Conservation (phyloP, 1,140 invertebrate species). For the Macrobrachium nipponense region DNA sequence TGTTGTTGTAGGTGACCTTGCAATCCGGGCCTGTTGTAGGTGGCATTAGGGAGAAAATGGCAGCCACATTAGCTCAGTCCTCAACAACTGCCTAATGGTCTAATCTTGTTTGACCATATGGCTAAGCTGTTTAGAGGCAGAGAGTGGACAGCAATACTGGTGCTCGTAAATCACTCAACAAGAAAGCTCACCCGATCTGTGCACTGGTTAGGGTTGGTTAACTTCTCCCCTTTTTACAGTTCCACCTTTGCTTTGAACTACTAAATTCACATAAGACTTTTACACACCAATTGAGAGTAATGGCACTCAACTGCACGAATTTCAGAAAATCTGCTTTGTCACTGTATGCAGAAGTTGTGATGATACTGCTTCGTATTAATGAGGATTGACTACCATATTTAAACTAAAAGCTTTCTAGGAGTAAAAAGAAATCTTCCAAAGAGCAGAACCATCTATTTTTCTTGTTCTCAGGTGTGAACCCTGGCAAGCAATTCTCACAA, state of each 20-base stretch:
- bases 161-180: conserved; percentile 15
- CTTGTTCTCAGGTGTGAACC: too few species aligned
- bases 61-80: conserved; percentile 36
- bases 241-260: too few species aligned
- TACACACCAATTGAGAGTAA: too few species aligned
- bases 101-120: conserved; percentile 11
- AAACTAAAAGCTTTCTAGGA: conserved; percentile 8
- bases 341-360: neutral
- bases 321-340: neutral
- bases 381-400: conserved; percentile 12
- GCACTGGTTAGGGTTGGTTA: conserved; percentile 18
- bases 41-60: conserved; percentile 57
- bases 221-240: too few species aligned
- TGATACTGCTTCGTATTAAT: neutral
- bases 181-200: conserved; percentile 28
- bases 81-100: neutral
- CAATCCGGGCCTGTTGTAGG: conserved; percentile 81
- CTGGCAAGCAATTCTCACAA: neutral
- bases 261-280: too few species aligned
- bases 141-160: conserved; percentile 21
- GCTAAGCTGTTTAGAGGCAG: neutral
- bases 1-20: conserved; percentile 90
- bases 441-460: too few species aligned
- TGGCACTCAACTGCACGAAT: neutral
- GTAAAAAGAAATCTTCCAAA: too few species aligned